Conservation (phyloP, 2,888 invertebrate genomes). For the Nemotelus nigrinus region DNA sequence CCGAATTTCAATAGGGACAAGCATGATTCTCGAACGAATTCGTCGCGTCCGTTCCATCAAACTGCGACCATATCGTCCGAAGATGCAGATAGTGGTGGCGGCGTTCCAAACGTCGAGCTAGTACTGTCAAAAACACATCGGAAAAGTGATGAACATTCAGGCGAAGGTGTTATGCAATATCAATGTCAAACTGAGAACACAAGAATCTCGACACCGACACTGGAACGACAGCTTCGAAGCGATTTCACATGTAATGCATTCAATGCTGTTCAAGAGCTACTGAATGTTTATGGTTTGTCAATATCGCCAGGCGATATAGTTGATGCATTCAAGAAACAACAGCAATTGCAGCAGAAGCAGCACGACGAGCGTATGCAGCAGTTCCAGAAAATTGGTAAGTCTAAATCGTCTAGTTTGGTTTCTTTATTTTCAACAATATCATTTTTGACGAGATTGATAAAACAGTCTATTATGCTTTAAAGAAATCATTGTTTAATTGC, state of each 20-base stretch:
- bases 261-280: constrained; percentile 53
- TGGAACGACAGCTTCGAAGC: constrained; percentile 39
- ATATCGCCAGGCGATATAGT: constrained; percentile 54
- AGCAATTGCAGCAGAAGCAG: constrained; percentile 25
- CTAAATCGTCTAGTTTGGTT: not conserved
- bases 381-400: constrained; percentile 47
- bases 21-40: not conserved
- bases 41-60: not conserved
- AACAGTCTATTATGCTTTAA: no score
- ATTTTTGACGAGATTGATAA: no score
- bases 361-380: not conserved
- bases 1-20: not conserved
- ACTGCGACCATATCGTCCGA: no score
- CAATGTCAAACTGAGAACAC: not conserved
- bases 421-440: no score
- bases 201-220: constrained; percentile 9
- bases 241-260: constrained; percentile 51
- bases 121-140: not conserved
- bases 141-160: not conserved
- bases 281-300: constrained; percentile 53
- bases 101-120: not conserved
- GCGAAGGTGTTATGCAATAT: no score
- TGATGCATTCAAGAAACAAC: constrained; percentile 53
- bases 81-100: not conserved
- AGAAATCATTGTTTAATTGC: no score